Base-by-base conservation (phyloP, 1,140 invertebrate genomes). In the Atta texana region DNA sequence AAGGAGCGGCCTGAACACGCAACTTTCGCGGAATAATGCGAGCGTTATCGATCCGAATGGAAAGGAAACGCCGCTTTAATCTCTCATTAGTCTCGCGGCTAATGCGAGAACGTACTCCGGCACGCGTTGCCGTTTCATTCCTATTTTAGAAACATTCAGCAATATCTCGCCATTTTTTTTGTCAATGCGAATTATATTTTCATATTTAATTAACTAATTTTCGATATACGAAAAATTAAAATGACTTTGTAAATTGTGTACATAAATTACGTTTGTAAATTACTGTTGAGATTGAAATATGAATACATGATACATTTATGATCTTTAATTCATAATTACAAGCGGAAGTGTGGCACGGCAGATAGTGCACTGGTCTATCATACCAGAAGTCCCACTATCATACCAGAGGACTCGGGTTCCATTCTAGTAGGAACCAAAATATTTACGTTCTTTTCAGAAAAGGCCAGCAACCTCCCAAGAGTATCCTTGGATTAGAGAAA, bases 1-100 rank as follows among this genome's bases (percentile, higher is more conserved):
- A 80, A 68, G 24, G 49, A 68, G 59, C 59, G 76, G 76, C 59
- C 16, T 16, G 59, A 77, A 21, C 57, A 64, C 39, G 59, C 59
- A 66, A 78, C 59, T 78, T 78, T 78, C 76, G 76, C 59, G 59
- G 59, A 63, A 63, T 77, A 77, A 77, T 28, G 24, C 57, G 44
- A 66, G 76, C 59, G 31, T 78, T 80, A 53, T 80, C 77, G 61
- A 66, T 16, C 49, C 49, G 59, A 16, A 31, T 39, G 49, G 49
- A 80, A 69, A 69, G 63, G 63, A 69, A 80, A 80, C 49, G 49
- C n/a, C 49, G 77, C 49, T 80, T 80, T 80, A 69, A 80, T 80
- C 77, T 80, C 77, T 80, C 63, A 80, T 80, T 80, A 69, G 77
- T 80, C 63, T 69, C 63, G 77, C 63, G 64, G 49, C 14, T 68